Percentiles rank a stretch among this genome's conserved stretches.
Evolutionary conservation across 2,797 vertebrate genomes (phyloP).

Genomic region (Pristis pectinata): DNA sequence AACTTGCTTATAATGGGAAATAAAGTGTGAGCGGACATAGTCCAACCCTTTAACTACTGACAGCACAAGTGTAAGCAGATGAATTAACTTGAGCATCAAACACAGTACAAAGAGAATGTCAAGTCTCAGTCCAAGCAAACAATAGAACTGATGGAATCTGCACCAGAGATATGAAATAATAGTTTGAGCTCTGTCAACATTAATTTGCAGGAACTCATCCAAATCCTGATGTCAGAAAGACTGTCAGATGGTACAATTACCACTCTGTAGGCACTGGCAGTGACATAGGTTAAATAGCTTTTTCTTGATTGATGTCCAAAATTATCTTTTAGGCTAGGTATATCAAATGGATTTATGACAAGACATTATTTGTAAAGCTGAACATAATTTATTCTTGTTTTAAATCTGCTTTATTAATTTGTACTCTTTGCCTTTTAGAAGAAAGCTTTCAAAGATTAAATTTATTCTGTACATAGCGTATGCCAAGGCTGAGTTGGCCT

Average conservation of each 20-base stretch:
- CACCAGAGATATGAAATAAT: background rate
- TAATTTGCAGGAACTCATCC: background rate
- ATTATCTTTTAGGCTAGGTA: background rate
- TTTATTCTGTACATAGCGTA: background rate
- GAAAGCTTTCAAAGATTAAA: background rate
- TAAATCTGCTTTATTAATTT: slow-evolving; percentile 11
- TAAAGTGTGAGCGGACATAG: background rate
- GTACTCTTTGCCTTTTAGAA: background rate
- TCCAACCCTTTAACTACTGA: background rate
- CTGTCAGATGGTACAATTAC: background rate
- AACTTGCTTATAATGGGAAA: background rate
- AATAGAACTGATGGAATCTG: background rate
- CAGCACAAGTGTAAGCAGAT: background rate
- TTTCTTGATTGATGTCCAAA: background rate
- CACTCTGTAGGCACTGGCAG: background rate
- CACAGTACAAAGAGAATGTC: background rate
- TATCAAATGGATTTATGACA: background rate
- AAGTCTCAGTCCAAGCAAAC: background rate
- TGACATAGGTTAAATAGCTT: background rate
- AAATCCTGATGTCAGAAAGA: background rate
- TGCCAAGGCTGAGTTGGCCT: slow-evolving; percentile 11
- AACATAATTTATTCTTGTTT: background rate
- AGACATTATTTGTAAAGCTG: background rate
- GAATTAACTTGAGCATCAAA: background rate
- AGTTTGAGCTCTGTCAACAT: background rate